Conservation (phyloP, 92 coral and sea anemone genomes). For the Anthopleura xanthogrammica region DNA sequence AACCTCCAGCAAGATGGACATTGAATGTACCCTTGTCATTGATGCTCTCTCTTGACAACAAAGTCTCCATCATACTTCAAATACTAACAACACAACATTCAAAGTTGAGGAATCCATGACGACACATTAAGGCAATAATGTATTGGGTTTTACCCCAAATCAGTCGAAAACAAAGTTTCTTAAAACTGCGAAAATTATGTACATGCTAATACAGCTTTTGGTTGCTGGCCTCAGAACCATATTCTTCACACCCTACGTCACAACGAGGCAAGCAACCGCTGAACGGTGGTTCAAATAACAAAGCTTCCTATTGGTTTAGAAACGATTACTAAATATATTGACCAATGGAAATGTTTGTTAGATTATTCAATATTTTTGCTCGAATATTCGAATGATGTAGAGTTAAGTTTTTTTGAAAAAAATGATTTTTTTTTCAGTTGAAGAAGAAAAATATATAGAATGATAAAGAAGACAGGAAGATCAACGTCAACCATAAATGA, state of each 20-base stretch:
- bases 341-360: background rate
- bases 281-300: constrained; percentile 16
- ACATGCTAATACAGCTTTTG: constrained; percentile 63
- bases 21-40: constrained; percentile 58
- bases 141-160: constrained; percentile 38
- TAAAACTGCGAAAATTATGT: constrained; percentile 63
- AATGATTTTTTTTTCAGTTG: background rate
- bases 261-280: constrained; percentile 57
- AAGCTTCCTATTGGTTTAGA: constrained; percentile 26
- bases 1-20: constrained; percentile 83
- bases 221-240: constrained; percentile 39
- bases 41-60: constrained; percentile 30
- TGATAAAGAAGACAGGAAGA: background rate
- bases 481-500: background rate
- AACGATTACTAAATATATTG: background rate
- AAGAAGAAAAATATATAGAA: background rate
- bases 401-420: background rate
- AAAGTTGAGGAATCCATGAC: constrained; percentile 13
- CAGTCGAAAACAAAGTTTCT: constrained; percentile 52
- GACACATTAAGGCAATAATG: constrained; percentile 11
- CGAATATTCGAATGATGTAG: constrained; percentile 10
- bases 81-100: background rate
- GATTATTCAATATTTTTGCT: background rate
- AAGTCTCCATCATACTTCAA: constrained; percentile 47
- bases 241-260: constrained; percentile 72